A percentile compares a stretch with the other conserved stretches of the same genome.
These are phyloP conservation scores for Leucopsar rothschildi DNA, from an alignment of 2,113 vertebrate genomes.

Conservation along the genomic window DNA sequence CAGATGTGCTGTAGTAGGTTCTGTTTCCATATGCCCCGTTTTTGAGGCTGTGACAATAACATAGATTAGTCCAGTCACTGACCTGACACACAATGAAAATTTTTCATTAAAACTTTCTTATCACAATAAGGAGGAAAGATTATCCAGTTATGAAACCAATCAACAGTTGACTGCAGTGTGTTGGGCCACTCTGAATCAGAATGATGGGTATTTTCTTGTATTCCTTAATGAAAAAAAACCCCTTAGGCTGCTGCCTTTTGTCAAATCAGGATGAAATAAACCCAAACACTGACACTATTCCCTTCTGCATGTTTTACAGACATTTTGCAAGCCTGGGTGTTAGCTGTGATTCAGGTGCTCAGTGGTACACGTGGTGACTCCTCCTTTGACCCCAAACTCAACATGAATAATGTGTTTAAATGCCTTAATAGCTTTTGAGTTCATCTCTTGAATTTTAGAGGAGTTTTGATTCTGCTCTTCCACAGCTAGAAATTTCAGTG, in stretches of 20 bases:
- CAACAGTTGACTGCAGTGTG: background rate
- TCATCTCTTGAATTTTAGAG: background rate
- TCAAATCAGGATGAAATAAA: background rate
- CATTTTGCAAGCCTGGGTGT: background rate
- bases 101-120: background rate
- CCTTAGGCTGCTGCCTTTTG: background rate
- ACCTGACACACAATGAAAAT: background rate
- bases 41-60: background rate
- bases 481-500: rapidly evolving
- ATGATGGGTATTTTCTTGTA: background rate
- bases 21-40: background rate
- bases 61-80: background rate
- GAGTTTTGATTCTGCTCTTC: background rate
- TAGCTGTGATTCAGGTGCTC: background rate
- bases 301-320: rapidly evolving
- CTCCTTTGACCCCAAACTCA: background rate
- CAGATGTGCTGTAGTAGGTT: background rate
- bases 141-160: background rate
- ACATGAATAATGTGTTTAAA: background rate
- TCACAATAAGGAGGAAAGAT: background rate
- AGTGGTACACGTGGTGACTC: background rate
- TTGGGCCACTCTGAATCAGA: background rate
- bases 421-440: background rate
- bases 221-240: background rate
- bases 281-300: background rate